These are phyloP conservation scores for Leucosticte australis DNA, from an alignment of 2,113 vertebrate genomes.

Conservation along the genomic window DNA sequence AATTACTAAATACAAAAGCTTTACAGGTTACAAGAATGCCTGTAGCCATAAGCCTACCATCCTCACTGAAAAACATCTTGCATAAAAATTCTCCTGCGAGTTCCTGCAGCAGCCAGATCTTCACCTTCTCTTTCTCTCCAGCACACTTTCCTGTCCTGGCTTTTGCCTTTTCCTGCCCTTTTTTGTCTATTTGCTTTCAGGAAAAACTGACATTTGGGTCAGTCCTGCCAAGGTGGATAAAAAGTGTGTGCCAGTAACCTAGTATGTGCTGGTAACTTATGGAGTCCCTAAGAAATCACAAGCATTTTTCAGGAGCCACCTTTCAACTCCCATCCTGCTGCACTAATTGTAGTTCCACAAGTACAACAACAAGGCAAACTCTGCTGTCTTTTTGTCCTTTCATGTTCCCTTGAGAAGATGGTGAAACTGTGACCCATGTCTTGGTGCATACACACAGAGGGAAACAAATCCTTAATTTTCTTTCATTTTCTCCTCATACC, in stretches of 20 bases:
- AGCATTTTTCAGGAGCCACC: not conserved
- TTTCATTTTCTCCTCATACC: not conserved
- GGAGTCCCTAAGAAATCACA: not conserved
- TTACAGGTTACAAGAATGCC: not conserved
- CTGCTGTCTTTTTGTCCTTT: not conserved
- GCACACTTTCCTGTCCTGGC: not conserved
- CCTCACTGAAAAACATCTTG: not conserved
- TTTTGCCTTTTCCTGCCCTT: not conserved
- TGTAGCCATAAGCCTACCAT: not conserved
- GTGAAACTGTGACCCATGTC: not conserved
- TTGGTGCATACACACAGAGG: accelerated
- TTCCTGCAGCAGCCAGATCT: not conserved
- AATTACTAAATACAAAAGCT: not conserved
- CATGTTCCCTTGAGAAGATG: not conserved
- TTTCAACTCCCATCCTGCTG: not conserved
- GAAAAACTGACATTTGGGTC: not conserved
- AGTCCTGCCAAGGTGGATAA: not conserved
- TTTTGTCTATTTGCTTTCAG: not conserved
- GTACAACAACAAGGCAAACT: not conserved
- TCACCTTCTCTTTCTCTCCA: not conserved
- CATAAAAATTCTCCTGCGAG: not conserved
- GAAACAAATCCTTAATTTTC: not conserved
- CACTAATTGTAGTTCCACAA: not conserved
- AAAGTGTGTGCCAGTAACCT: not conserved
- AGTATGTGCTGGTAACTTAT: too few relatives aligned